Evolutionary conservation across 2,113 vertebrate genomes (phyloP).

Genomic region (Corvus hawaiiensis): DNA sequence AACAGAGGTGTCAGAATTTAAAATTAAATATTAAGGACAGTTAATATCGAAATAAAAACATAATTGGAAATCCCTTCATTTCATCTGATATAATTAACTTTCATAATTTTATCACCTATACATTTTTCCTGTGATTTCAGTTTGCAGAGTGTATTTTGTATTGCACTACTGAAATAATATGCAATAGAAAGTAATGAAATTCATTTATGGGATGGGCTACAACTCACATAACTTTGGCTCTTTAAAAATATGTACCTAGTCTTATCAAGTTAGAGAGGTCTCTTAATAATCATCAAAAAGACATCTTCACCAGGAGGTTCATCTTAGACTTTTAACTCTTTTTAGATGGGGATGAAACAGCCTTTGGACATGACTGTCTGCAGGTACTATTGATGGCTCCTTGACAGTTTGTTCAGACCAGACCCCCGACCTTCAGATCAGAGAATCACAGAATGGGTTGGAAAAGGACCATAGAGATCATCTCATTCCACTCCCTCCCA

Average conservation of each 20-base stretch:
- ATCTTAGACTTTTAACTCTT: neutral
- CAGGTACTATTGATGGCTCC: neutral
- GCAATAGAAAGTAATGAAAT: neutral
- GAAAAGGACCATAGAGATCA: neutral
- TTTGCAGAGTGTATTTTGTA: neutral
- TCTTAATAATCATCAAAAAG: neutral
- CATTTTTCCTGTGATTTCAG: neutral
- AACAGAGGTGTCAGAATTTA: neutral
- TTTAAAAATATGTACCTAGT: neutral
- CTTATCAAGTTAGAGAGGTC: neutral
- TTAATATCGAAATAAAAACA: neutral
- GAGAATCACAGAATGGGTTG: neutral
- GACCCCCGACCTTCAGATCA: neutral
- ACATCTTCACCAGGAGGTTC: neutral
- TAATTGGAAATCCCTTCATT: neutral
- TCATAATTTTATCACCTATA: neutral
- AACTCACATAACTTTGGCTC: neutral
- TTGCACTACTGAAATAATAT: neutral
- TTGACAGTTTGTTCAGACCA: neutral
- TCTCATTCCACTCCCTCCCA: neutral
- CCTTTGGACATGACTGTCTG: neutral
- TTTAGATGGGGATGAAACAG: neutral
- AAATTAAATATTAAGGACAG: neutral
- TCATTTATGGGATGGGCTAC: neutral
- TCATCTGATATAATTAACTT: neutral